Conservation (phyloP, 2,797 vertebrate species). For the Buphagus erythrorhynchus region DNA sequence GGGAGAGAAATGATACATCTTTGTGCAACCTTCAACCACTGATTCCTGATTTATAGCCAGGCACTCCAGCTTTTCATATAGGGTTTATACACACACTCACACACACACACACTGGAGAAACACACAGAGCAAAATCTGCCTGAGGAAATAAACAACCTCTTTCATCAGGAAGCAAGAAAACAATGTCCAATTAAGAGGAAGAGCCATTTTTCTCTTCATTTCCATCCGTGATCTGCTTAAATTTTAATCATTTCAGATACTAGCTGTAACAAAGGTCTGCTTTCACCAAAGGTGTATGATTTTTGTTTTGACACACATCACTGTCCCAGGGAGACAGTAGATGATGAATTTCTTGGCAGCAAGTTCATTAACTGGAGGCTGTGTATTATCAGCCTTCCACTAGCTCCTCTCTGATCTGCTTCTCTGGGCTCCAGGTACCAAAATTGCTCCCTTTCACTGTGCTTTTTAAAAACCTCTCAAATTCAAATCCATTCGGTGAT, state of each 20-base stretch:
- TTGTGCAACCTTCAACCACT: background rate
- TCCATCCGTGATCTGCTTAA: background rate
- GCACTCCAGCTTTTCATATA: background rate
- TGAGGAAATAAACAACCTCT: background rate
- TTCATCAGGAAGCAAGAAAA: background rate
- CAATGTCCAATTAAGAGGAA: background rate
- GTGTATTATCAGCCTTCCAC: background rate
- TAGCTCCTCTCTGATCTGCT: background rate
- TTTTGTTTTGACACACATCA: conserved; percentile 31
- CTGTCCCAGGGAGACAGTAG: background rate
- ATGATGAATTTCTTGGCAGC: background rate
- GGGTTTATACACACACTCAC: background rate
- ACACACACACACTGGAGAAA: background rate
- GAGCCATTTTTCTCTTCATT: background rate
- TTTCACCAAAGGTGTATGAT: background rate
- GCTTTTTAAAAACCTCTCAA: background rate
- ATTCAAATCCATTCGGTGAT: background rate
- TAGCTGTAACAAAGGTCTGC: background rate
- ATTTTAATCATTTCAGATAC: background rate
- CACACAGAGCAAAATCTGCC: background rate
- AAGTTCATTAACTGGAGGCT: conserved; percentile 23
- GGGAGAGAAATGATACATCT: background rate
- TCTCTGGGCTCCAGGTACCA: background rate
- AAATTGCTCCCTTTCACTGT: background rate
- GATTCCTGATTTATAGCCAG: background rate